Conservation (phyloP, 2,888 invertebrate genomes). For the Chymomyza fuscimana region DNA sequence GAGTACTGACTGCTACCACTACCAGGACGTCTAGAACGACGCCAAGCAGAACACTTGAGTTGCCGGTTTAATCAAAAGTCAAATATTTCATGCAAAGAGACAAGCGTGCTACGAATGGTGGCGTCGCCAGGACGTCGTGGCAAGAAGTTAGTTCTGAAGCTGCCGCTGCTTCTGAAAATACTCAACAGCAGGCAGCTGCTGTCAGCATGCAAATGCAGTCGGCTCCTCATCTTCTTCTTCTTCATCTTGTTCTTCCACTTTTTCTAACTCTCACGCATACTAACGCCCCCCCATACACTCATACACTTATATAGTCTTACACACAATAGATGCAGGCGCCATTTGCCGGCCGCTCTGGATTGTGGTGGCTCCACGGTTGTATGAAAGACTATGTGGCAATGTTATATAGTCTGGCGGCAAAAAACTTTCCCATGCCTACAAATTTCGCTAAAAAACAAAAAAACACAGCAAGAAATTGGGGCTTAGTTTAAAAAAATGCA, state of each 20-base stretch:
- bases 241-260: too few species aligned
- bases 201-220: constrained; percentile 70
- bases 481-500: too few species aligned
- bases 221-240: constrained; percentile 2
- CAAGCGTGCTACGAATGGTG: constrained; percentile 29
- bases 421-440: constrained; percentile 27
- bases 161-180: not conserved
- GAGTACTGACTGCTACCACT: constrained; percentile 6
- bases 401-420: not conserved
- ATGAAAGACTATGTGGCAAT: not conserved
- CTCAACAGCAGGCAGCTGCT: constrained; percentile 67
- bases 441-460: not conserved
- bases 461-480: not conserved
- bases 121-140: constrained; percentile 4
- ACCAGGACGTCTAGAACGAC: not conserved
- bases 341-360: constrained; percentile 34
- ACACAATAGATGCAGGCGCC: constrained; percentile 44
- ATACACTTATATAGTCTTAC: not conserved
- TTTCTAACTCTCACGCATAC: constrained; percentile 29
- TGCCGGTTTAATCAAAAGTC: constrained; percentile 75
- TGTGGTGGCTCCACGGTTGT: constrained; percentile 37
- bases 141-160: not conserved
- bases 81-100: constrained; percentile 72
- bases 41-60: constrained; percentile 62
- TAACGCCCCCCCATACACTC: not conserved